phyloP scores from a whole-genome alignment of 2,888 invertebrate species.

The Cheilosia urbana region DNA sequence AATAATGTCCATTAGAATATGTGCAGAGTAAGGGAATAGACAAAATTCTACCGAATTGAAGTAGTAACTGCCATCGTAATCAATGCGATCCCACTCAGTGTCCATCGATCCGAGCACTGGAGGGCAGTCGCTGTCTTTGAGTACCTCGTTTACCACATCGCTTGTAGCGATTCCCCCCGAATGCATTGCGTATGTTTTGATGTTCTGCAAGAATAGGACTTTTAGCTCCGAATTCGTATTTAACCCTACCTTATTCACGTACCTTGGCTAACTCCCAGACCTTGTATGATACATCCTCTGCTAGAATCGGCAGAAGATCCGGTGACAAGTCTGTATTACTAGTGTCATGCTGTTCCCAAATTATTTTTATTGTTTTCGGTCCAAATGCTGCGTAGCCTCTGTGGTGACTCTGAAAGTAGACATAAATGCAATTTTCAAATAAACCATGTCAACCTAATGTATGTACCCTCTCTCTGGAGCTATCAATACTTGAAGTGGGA shows the following conservation, averaged over 20 bases:
- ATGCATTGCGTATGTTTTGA: slow-evolving; percentile 82
- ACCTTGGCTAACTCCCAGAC: slow-evolving; percentile 83
- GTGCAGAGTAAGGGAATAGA: not conserved
- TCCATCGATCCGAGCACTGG: slow-evolving; percentile 82
- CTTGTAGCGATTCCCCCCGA: slow-evolving; percentile 82
- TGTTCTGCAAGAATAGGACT: slow-evolving; percentile 77
- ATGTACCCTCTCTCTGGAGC: slow-evolving; percentile 75
- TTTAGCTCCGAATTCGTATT: not conserved
- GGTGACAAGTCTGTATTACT: slow-evolving; percentile 81
- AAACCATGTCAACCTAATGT: not conserved
- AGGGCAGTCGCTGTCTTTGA: slow-evolving; percentile 82
- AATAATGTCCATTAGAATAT: not conserved
- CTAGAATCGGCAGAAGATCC: slow-evolving; percentile 81
- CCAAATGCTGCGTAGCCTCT: slow-evolving; percentile 82
- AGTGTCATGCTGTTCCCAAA: slow-evolving; percentile 83
- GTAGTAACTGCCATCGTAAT: slow-evolving; percentile 82
- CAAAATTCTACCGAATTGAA: slow-evolving; percentile 79
- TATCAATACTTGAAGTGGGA: slow-evolving; percentile 77
- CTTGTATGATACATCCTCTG: slow-evolving; percentile 83
- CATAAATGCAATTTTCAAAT: not conserved
- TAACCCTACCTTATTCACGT: slow-evolving; percentile 21
- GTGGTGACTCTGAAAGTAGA: slow-evolving; percentile 78
- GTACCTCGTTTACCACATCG: slow-evolving; percentile 83
- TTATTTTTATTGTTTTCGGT: slow-evolving; percentile 82
- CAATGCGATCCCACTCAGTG: slow-evolving; percentile 82